Evolutionary conservation across 2,113 vertebrate species (phyloP), one percentile per base, ranked within the genome.

Genomic region (Girardinichthys multiradiatus): DNA sequence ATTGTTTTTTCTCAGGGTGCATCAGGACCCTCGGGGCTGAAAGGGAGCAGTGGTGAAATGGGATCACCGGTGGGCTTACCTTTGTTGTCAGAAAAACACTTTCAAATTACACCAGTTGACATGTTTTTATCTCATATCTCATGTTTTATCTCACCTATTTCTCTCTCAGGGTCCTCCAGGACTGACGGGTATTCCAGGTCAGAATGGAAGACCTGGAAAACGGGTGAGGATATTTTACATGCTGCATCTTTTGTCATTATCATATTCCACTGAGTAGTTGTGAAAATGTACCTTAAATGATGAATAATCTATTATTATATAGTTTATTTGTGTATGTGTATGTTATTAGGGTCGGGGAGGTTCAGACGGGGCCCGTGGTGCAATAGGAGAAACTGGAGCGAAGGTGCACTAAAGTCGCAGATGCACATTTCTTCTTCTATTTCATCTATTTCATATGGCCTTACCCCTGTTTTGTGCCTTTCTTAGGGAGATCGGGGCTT

Each of bases 401-500:
- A 99, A 99, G 96, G 98, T 98, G 93, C 65, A 5, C 24, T 9
- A 51, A 57, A 10, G 3, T 45, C 31, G 42, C 15, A 1, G 4
- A 57, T 29, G 17, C 21, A 28, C 14, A 27, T 26, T 71, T 76
- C 31, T n/a, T 48, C 33, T 7, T 24, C 24, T 11, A 13, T 27
- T 67, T 61, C 7, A 57, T 82, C n/a, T 61, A 1, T 51, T 45
- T 28, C 39, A 27, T 12, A 24, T 45, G 0, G 31, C 21, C 64
- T 42, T 14, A 27, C 13, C 31, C 0, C 57, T 45, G 2, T 64
- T 1, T 33, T 64, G 15, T 71, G 76, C 33, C 39, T 30, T 67
- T 33, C 24, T 57, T 72, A 99, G 98, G 98, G 98, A 7, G 97
- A 99, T 81, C 90, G 98, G 19, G 98, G 98, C 0, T 99, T 99